Conservation (phyloP, 2,888 invertebrate genomes). For the Reticulitermes lucifugus region DNA sequence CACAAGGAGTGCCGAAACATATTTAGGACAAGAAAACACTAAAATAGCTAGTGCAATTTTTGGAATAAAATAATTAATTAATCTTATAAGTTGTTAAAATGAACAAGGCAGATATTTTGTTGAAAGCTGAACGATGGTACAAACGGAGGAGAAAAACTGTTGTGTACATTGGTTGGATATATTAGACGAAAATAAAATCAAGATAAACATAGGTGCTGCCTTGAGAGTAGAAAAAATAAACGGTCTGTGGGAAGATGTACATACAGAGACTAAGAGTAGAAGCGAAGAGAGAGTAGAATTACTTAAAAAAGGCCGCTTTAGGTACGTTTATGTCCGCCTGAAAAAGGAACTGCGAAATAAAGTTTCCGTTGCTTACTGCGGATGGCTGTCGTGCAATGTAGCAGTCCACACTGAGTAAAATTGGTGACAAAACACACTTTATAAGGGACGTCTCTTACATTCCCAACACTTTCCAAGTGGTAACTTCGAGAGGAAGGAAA, state of each 20-base stretch:
- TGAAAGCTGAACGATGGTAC: background rate
- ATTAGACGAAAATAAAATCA: background rate
- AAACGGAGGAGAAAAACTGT: background rate
- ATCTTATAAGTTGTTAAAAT: background rate
- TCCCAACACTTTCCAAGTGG: no score
- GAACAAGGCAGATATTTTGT: background rate
- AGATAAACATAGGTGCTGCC: background rate
- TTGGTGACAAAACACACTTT: no score
- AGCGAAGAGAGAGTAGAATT: background rate
- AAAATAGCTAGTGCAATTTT: no score
- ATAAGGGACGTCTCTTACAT: no score
- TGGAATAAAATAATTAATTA: no score
- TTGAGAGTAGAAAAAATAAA: background rate
- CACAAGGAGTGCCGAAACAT: no score
- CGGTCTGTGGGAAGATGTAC: background rate
- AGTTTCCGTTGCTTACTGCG: background rate
- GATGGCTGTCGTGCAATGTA: background rate
- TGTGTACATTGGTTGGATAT: background rate
- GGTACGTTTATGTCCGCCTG: background rate
- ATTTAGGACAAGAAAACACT: no score
- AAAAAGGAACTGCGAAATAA: background rate
- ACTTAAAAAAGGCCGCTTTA: background rate
- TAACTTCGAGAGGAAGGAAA: no score
- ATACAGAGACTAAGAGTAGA: background rate
- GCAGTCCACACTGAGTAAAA: no score